Percentiles rank a stretch among this genome's conserved stretches.
These are phyloP conservation scores for Choristoneura rosaceana DNA, from an alignment of 2,888 invertebrate genomes.

Conservation along the genomic window DNA sequence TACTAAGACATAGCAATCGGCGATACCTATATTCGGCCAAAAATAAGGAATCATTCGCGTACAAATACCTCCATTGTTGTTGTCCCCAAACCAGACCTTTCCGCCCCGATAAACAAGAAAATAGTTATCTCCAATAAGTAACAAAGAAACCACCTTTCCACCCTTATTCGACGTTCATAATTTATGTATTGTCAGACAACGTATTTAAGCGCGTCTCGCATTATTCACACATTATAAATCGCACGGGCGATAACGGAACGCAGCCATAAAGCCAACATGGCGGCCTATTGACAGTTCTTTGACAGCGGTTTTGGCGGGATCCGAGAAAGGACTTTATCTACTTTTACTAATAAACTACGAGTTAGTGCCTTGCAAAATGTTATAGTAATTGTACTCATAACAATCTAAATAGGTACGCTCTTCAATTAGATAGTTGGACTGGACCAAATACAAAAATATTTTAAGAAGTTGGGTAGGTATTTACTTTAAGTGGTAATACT, in stretches of 20 bases:
- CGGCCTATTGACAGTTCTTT: conserved; percentile 65
- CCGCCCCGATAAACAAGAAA: conserved; percentile 75
- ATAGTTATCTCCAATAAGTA: conserved; percentile 69
- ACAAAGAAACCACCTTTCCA: conserved; percentile 58
- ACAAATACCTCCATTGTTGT: conserved; percentile 49
- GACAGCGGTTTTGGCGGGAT: conserved; percentile 75
- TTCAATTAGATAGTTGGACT: conserved; percentile 5
- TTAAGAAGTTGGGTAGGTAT: neutral
- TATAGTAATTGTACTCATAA: conserved; percentile 38
- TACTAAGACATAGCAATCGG: neutral
- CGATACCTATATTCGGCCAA: conserved; percentile 19
- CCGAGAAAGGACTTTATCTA: conserved; percentile 42
- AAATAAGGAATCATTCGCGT: conserved; percentile 24
- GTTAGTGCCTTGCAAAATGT: conserved; percentile 47
- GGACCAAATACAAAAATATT: neutral
- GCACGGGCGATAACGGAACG: conserved; percentile 74
- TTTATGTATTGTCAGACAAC: conserved; percentile 80
- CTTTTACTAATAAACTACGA: conserved; percentile 39
- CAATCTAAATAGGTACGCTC: no score
- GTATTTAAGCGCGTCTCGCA: conserved; percentile 75
- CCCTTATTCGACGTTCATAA: conserved; percentile 71
- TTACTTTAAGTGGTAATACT: conserved; percentile 4
- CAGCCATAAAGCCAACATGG: conserved; percentile 72
- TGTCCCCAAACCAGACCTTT: conserved; percentile 68
- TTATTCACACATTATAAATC: conserved; percentile 85